Evolutionary conservation across 2,797 vertebrate species (phyloP).

Genomic region (Semaprochilodus insignis): DNA sequence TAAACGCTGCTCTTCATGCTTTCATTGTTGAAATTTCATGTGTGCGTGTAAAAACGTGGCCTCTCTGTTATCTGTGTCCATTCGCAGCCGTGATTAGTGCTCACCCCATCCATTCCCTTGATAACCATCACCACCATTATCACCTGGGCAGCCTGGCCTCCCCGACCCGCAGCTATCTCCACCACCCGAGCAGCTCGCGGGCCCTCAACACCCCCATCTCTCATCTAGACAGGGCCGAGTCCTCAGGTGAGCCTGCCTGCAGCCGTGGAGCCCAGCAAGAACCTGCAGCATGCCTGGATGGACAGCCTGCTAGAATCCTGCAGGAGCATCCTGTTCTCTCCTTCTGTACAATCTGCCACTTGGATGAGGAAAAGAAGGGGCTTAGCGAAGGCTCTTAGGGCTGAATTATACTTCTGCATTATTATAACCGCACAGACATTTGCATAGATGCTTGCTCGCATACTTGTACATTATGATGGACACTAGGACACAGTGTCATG

Average conservation of each 20-base stretch:
- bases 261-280: constrained; percentile 11
- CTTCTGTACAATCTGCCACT: constrained; percentile 1
- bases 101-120: constrained; percentile 99
- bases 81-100: constrained; percentile 99
- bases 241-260: constrained; percentile 89
- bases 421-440: background rate
- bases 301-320: background rate
- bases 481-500: background rate
- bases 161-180: constrained; percentile 92
- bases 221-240: constrained; percentile 95
- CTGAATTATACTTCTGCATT: background rate
- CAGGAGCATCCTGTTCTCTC: background rate
- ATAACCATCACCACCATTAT: constrained; percentile 99
- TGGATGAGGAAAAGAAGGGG: background rate
- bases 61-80: constrained; percentile 80
- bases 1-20: constrained; percentile 35
- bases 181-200: constrained; percentile 88
- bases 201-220: constrained; percentile 87
- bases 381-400: background rate
- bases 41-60: constrained; percentile 56
- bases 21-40: constrained; percentile 32
- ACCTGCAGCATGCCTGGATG: constrained; percentile 1
- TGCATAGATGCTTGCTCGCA: background rate
- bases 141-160: constrained; percentile 97
- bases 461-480: background rate